A percentile compares a stretch with the other conserved stretches of the same genome.
phyloP scores from a whole-genome alignment of 2,888 invertebrate genomes.

The Xanthia icteritia region DNA sequence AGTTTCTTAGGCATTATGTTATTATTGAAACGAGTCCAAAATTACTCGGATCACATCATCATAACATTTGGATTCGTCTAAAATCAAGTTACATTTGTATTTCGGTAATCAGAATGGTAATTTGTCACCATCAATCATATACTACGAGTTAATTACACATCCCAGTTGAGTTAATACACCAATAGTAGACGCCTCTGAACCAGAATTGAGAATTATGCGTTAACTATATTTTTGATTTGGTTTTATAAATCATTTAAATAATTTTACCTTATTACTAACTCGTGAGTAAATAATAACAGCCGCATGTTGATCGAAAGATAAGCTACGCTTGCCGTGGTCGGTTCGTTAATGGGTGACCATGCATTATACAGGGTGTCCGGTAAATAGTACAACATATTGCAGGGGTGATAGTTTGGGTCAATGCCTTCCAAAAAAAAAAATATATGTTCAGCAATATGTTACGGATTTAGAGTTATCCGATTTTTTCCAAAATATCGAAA shows the following conservation, averaged over 20 bases:
- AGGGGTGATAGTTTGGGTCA: no score
- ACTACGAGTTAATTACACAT: constrained; percentile 56
- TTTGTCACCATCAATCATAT: constrained; percentile 64
- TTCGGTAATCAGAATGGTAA: constrained; percentile 45
- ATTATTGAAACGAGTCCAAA: not conserved
- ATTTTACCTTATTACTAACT: not conserved
- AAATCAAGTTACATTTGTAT: constrained; percentile 38
- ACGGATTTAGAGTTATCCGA: no score
- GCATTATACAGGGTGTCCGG: not conserved
- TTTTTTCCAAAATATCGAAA: no score
- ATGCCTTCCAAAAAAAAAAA: no score
- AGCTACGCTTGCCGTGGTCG: not conserved
- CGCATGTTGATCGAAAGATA: not conserved
- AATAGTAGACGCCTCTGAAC: constrained; percentile 10
- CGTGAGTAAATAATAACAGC: not conserved
- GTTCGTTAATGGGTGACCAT: not conserved
- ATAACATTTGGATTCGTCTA: constrained; percentile 9
- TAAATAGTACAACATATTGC: no score
- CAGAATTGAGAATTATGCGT: constrained; percentile 21
- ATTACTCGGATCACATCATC: not conserved
- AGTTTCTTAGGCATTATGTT: no score
- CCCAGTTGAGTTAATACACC: constrained; percentile 43
- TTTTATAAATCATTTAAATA: not conserved
- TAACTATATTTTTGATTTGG: not conserved
- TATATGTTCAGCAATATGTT: no score